phyloP scores from a whole-genome alignment of 2,797 vertebrate genomes.

The Enteromius mattozi region DNA sequence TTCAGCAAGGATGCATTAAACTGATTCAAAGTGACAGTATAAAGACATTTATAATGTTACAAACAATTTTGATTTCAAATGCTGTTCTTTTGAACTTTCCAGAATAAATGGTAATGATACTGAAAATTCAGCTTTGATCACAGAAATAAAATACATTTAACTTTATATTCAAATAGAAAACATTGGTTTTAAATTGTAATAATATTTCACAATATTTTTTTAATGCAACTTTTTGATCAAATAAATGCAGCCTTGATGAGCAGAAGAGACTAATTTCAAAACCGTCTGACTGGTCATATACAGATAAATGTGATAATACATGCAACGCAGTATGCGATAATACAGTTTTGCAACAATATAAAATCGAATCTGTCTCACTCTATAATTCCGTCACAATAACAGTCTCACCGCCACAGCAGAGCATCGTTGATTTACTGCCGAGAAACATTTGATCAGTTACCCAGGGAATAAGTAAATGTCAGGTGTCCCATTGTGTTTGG shows the following conservation, averaged over 20 bases:
- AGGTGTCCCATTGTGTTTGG: slow-evolving; percentile 5
- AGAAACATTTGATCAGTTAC: slow-evolving; percentile 23
- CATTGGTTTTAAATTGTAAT: background rate
- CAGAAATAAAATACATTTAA: background rate
- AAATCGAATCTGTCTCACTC: background rate
- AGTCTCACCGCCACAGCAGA: background rate
- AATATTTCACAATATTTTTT: background rate
- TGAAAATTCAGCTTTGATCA: background rate
- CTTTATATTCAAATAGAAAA: background rate
- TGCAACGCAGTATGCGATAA: background rate
- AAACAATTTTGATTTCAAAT: background rate
- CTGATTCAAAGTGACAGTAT: background rate
- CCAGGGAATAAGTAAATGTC: slow-evolving; percentile 30
- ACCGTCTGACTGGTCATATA: background rate
- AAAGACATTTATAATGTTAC: background rate
- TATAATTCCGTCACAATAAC: background rate
- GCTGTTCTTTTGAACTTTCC: background rate
- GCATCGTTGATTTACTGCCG: background rate
- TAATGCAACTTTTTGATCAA: background rate
- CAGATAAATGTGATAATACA: background rate
- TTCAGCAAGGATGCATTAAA: background rate
- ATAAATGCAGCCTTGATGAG: background rate
- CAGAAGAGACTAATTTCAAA: background rate
- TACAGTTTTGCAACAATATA: background rate
- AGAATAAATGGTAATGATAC: background rate